phyloP scores from a whole-genome alignment of 2,113 vertebrate genomes.

The Gallinago media region DNA sequence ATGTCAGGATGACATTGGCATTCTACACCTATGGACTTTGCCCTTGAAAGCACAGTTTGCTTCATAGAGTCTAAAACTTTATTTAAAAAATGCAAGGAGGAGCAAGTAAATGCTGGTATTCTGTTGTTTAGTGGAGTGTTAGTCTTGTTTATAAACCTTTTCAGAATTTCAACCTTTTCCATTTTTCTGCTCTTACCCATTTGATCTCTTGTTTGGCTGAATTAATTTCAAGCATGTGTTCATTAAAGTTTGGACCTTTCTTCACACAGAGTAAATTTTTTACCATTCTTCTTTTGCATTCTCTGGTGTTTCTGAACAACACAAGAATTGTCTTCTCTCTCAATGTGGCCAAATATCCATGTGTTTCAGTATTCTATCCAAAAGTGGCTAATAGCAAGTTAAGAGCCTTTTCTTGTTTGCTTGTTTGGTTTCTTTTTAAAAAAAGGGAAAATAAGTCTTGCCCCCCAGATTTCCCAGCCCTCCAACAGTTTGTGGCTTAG shows the following conservation, averaged over 20 bases:
- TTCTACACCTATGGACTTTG: not conserved
- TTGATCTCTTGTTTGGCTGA: not conserved
- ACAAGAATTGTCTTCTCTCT: not conserved
- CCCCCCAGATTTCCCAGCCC: not conserved
- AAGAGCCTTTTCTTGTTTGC: not conserved
- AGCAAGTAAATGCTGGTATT: not conserved
- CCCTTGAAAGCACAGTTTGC: not conserved
- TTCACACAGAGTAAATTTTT: not conserved
- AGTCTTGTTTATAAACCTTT: not conserved
- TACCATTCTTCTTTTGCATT: not conserved
- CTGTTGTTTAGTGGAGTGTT: not conserved
- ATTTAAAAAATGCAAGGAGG: not conserved
- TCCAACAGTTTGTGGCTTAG: not conserved
- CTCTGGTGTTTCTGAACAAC: not conserved
- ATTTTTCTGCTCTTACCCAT: not conserved
- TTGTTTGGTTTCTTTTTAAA: not conserved
- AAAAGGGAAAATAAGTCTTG: not conserved
- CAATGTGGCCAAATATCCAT: not conserved
- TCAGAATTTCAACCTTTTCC: not conserved
- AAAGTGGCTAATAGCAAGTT: not conserved
- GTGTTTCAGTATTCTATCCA: not conserved
- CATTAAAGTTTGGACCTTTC: not conserved
- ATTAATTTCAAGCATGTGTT: not conserved
- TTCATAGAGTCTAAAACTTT: not conserved
- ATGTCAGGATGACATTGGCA: rapidly evolving